Conservation (phyloP, 2,797 vertebrate species). For the Phoebastria nigripes region DNA sequence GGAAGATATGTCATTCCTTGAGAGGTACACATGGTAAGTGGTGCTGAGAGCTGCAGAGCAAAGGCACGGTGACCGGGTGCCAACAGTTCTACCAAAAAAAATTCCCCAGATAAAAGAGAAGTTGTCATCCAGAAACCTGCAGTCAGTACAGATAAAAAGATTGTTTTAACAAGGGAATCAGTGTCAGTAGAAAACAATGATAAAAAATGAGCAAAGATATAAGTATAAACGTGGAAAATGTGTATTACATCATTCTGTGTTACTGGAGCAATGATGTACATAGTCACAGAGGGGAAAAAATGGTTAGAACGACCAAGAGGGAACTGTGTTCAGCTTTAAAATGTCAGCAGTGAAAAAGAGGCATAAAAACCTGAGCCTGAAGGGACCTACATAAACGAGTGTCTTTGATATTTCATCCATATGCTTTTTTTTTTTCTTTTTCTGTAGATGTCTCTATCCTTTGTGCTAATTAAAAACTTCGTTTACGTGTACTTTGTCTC, state of each 20-base stretch:
- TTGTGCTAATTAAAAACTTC: slow-evolving; percentile 18
- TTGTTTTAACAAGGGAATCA: neutral
- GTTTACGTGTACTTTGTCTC: slow-evolving; percentile 52
- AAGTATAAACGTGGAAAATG: neutral
- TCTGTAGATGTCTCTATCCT: neutral
- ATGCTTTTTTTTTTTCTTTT: neutral
- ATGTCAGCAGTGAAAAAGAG: neutral
- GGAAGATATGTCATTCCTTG: neutral
- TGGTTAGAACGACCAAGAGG: neutral
- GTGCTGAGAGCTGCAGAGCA: neutral
- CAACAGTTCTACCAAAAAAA: neutral
- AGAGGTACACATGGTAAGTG: neutral
- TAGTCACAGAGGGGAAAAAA: neutral
- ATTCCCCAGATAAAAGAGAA: neutral
- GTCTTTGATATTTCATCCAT: neutral
- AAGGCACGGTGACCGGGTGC: neutral
- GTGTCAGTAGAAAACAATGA: neutral
- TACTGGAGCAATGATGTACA: neutral
- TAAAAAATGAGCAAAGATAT: neutral
- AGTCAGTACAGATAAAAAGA: neutral
- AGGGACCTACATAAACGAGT: neutral
- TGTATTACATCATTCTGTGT: neutral
- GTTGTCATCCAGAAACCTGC: neutral
- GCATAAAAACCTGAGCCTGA: slow-evolving; percentile 14
- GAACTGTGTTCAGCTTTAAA: neutral